phyloP scores from a whole-genome alignment of 2,797 vertebrate genomes.

The Remorina albescens region DNA sequence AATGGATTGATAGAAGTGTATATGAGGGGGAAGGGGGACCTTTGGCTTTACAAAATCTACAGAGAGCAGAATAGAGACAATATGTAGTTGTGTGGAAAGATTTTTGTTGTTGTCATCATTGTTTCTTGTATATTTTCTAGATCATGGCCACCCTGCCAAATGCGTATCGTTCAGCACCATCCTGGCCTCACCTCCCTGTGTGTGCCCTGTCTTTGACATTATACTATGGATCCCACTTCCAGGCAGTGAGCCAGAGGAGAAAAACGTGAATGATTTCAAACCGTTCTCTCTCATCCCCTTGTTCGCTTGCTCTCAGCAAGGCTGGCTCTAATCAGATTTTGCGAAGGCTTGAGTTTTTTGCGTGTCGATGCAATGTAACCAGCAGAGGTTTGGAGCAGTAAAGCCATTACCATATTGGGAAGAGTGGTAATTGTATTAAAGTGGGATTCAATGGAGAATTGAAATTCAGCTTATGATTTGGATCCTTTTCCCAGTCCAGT shows the following conservation, averaged over 20 bases:
- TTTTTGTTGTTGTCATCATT: neutral
- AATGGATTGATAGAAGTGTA: slow-evolving; percentile 17
- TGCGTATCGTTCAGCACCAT: slow-evolving; percentile 35
- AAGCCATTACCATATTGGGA: slow-evolving; percentile 68
- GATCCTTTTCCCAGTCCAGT: slow-evolving; percentile 58
- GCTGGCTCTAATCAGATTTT: slow-evolving; percentile 71
- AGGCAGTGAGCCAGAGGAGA: slow-evolving; percentile 50
- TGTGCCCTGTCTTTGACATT: slow-evolving; percentile 45
- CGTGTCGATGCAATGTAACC: slow-evolving; percentile 64
- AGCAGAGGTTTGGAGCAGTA: slow-evolving; percentile 59
- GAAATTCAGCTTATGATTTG: slow-evolving; percentile 66
- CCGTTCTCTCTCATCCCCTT: slow-evolving; percentile 11
- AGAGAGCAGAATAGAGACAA: neutral
- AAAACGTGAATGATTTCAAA: slow-evolving; percentile 42
- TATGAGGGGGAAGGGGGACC: neutral
- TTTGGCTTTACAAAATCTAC: neutral
- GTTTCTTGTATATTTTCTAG: slow-evolving; percentile 20
- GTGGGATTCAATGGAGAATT: slow-evolving; percentile 51
- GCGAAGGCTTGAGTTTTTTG: slow-evolving; percentile 49
- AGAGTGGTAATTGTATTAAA: slow-evolving; percentile 64
- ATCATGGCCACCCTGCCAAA: slow-evolving; percentile 22
- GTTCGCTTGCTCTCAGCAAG: slow-evolving; percentile 44
- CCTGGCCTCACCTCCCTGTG: slow-evolving; percentile 40
- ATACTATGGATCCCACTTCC: slow-evolving; percentile 40
- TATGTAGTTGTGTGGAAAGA: neutral